Evolutionary conservation across 1,140 invertebrate genomes (phyloP), one percentile per base, ranked within the genome.

Genomic region (Drosophila nigrodunni): DNA sequence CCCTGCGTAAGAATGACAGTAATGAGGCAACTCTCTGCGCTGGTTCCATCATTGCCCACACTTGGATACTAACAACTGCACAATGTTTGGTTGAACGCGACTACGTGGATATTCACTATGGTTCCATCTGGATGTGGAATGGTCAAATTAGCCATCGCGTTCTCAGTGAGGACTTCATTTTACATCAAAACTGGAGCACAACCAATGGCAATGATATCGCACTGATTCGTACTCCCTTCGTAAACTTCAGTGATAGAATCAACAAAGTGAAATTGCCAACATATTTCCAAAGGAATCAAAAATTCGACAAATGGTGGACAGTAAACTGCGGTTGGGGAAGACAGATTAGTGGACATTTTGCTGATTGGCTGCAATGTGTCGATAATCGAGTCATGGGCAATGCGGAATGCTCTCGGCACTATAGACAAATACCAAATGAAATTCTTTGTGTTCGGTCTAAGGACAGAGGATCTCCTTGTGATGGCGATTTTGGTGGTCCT

Each of bases 31-130:
- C 43, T 11, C 69, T 93, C 68, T 83, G 95, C 69, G 95, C 94
- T 7, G 95, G 94, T 5, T 93, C 93, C 18, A 81, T 95, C 35
- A 93, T 95, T 15, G 92, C 88, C 62, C 77, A 90, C 50, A 65
- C 91, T 13, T 94, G 93, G 93, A 82, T 95, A 0, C 70, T 95
- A 39, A 94, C 94, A 5, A 94, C 95, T 2, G 95, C 94, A 2
- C 95, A 95, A 76, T 95, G 95, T 65, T 46, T 85, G 9, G 61
- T 57, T 15, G 74, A 71, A 8, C 21, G 10, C 0, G 70, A 77
- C 25, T 74, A 50, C 41, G 85, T 68, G 37, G 76, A 71, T 21
- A 75, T 90, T 18, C 64, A 91, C 49, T 87, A 87, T 15, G 90
- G 82, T 37, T 86, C 86, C 4, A 88, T 78, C 21, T 39, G 52